A percentile compares a stretch with the other conserved stretches of the same genome.
phyloP scores from a whole-genome alignment of 2,888 invertebrate genomes.

The Sarcophaga rosellei region DNA sequence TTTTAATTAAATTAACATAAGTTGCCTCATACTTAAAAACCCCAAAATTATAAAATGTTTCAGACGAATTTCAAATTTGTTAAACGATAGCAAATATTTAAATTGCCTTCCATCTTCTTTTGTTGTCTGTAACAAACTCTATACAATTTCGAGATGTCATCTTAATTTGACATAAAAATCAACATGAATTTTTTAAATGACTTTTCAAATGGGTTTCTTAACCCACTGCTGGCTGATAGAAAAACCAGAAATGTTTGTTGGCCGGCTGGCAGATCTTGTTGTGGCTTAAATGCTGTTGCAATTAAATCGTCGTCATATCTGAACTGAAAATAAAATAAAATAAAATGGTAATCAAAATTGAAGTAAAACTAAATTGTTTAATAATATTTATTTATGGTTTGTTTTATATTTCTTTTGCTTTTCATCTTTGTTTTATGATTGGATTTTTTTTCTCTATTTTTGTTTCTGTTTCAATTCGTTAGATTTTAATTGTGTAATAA shows the following conservation, averaged over 20 bases:
- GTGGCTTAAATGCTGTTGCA: neutral
- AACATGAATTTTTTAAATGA: neutral
- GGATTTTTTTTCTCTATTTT: neutral
- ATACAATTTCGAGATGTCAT: slow-evolving; percentile 26
- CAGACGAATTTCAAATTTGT: too few relatives aligned
- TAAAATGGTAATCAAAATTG: neutral
- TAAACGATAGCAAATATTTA: too few relatives aligned
- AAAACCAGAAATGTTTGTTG: slow-evolving; percentile 12
- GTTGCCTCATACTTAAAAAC: too few relatives aligned
- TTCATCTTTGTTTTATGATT: neutral
- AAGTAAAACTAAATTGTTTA: slow-evolving; percentile 9
- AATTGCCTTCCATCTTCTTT: too few relatives aligned
- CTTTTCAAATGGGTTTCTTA: slow-evolving; percentile 2
- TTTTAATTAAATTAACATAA: too few relatives aligned
- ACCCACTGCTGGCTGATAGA: neutral
- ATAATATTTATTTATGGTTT: slow-evolving; percentile 33
- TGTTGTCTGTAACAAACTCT: neutral
- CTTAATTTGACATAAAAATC: neutral
- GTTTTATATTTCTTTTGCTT: neutral
- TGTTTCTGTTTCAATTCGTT: neutral
- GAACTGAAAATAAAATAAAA: neutral
- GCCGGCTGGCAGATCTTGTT: neutral
- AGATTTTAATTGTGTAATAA: slow-evolving; percentile 49
- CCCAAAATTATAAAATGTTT: too few relatives aligned
- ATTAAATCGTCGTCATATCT: too few relatives aligned